These are phyloP conservation scores for Conomelus anceps DNA, from an alignment of 2,888 invertebrate genomes.

Conservation along the genomic window DNA sequence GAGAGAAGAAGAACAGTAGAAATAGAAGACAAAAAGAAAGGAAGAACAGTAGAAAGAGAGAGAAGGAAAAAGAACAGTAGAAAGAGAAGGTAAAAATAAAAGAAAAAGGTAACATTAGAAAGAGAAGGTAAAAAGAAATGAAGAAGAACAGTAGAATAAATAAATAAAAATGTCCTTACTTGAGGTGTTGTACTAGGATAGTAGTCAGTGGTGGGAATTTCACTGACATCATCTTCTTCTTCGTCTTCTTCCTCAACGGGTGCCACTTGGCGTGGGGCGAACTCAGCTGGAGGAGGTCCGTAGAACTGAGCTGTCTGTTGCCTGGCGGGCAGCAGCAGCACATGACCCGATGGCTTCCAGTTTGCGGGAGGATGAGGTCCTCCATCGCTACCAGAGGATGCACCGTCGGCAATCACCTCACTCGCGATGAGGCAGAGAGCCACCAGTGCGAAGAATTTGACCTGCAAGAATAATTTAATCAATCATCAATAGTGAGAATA, in stretches of 20 bases:
- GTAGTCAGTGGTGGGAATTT: neutral
- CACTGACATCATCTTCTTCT: neutral
- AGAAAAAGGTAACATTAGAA: too few relatives aligned
- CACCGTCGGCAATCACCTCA: neutral
- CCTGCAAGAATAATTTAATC: neutral
- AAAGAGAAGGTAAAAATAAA: too few relatives aligned
- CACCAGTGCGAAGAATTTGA: neutral
- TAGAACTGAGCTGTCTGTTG: neutral
- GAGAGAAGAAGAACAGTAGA: too few relatives aligned
- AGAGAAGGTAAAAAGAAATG: neutral
- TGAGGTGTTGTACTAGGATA: neutral
- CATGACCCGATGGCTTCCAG: neutral
- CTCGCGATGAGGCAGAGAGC: neutral
- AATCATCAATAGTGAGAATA: too few relatives aligned
- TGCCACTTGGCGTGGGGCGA: neutral
- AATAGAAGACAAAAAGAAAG: too few relatives aligned
- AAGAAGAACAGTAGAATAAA: neutral
- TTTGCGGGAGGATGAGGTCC: neutral
- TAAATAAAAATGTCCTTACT: neutral
- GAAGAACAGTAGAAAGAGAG: too few relatives aligned
- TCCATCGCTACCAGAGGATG: neutral
- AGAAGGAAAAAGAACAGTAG: too few relatives aligned
- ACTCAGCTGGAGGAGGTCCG: neutral
- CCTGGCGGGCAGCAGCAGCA: neutral
- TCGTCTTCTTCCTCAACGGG: neutral